Evolutionary conservation across 2,797 vertebrate species (phyloP).

Genomic region (Melanotaenia pygmaea): DNA sequence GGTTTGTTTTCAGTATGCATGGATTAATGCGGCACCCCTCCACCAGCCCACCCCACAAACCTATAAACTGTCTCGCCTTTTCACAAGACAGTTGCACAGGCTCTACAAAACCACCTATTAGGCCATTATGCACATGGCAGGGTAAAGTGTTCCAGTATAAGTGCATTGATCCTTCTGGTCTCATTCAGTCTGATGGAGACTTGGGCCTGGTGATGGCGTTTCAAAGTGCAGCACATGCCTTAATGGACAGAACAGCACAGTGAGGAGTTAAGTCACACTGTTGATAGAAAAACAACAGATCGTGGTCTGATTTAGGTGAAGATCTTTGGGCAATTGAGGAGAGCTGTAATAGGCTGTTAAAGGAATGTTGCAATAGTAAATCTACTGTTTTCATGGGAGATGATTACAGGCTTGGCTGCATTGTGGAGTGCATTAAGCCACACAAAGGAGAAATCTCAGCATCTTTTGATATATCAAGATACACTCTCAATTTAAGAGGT

Average conservation of each 20-base stretch:
- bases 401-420: constrained; percentile 62
- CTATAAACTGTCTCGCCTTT: constrained; percentile 10
- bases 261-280: constrained; percentile 15
- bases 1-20: neutral
- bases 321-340: constrained; percentile 34
- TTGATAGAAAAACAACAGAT: constrained; percentile 34
- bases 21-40: neutral
- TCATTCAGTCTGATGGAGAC: constrained; percentile 68
- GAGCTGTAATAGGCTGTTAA: constrained; percentile 44
- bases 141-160: constrained; percentile 66
- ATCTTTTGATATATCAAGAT: constrained; percentile 47
- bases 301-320: constrained; percentile 41
- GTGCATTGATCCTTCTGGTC: constrained; percentile 64
- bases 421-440: constrained; percentile 53
- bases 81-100: constrained; percentile 8
- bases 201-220: constrained; percentile 60
- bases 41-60: constrained; percentile 1
- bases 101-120: constrained; percentile 50
- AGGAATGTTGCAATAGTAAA: constrained; percentile 39
- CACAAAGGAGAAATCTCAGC: constrained; percentile 49
- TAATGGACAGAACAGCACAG: constrained; percentile 25
- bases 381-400: constrained; percentile 47
- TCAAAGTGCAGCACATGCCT: constrained; percentile 47
- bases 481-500: constrained; percentile 41
- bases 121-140: constrained; percentile 56